Percentiles rank a stretch among this genome's conserved stretches.
These are phyloP conservation scores for Anarsia innoxiella DNA, from an alignment of 2,888 invertebrate genomes.

Conservation along the genomic window DNA sequence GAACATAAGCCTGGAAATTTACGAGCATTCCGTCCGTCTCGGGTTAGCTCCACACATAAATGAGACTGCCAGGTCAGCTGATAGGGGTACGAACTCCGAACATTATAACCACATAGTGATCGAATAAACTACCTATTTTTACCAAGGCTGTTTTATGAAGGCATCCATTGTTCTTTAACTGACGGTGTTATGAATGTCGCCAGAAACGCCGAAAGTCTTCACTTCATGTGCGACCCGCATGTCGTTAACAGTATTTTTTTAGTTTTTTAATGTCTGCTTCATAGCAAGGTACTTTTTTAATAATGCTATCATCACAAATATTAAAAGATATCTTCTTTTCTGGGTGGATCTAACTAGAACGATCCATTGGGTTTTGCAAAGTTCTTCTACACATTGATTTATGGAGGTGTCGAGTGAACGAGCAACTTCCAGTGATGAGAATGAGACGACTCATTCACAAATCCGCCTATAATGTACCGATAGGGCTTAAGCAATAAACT, in stretches of 20 bases:
- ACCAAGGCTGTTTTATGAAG: slow-evolving; percentile 65
- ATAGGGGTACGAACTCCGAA: slow-evolving; percentile 7
- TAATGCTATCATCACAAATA: neutral
- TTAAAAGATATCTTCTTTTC: neutral
- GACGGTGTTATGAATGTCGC: no score
- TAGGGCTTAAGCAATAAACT: slow-evolving; percentile 42
- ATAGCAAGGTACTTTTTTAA: neutral
- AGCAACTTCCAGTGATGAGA: slow-evolving; percentile 67
- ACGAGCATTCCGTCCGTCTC: slow-evolving; percentile 46
- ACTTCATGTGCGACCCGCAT: slow-evolving; percentile 69
- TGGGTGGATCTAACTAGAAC: slow-evolving; percentile 13
- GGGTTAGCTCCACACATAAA: slow-evolving; percentile 22
- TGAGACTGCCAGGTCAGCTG: slow-evolving; percentile 14
- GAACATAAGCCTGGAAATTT: slow-evolving; percentile 45
- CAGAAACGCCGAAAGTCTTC: slow-evolving; percentile 47
- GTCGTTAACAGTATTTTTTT: slow-evolving; percentile 27
- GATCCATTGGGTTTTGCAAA: no score
- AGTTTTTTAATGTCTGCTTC: slow-evolving; percentile 6
- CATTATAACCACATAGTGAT: slow-evolving; percentile 10
- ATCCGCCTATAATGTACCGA: slow-evolving; percentile 38
- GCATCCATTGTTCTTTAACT: no score
- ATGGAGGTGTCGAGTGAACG: slow-evolving; percentile 50
- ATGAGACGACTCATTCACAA: slow-evolving; percentile 73
- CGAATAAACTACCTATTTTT: slow-evolving; percentile 37
- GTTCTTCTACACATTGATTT: slow-evolving; percentile 36